These are phyloP conservation scores for Gallinago paraguaiae DNA, from an alignment of 2,113 vertebrate genomes.

Conservation along the genomic window DNA sequence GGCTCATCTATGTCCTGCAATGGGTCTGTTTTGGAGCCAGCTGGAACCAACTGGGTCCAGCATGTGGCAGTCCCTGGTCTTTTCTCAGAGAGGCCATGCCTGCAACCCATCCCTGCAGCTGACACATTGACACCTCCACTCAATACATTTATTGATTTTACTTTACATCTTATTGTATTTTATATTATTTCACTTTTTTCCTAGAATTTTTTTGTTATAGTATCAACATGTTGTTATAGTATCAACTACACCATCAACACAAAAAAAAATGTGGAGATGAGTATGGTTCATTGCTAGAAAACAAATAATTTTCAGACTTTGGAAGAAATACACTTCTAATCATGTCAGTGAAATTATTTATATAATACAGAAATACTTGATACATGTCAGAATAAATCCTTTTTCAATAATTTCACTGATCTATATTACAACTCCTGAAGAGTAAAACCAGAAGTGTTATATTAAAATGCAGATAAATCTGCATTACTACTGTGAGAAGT, in stretches of 20 bases:
- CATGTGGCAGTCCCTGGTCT: not conserved
- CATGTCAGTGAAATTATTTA: not conserved
- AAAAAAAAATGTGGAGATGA: not conserved
- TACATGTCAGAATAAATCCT: not conserved
- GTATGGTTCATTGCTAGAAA: not conserved
- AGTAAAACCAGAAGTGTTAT: not conserved
- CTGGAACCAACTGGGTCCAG: not conserved
- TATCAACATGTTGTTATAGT: not conserved
- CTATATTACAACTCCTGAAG: not conserved
- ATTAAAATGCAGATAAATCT: not conserved
- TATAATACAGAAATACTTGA: not conserved
- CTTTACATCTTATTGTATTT: not conserved
- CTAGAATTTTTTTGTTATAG: not conserved
- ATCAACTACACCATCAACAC: not conserved
- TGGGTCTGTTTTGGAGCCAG: not conserved
- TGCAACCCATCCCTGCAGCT: not conserved
- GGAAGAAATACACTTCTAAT: not conserved
- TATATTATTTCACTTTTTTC: not conserved
- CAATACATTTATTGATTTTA: accelerated
- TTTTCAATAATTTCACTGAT: not conserved
- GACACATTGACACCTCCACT: not conserved
- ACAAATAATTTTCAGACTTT: not conserved
- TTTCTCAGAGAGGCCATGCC: not conserved
- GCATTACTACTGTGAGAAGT: not conserved
- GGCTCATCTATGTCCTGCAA: not conserved